phyloP scores from a whole-genome alignment of 1,140 invertebrate species.

The Anastrepha ludens region DNA sequence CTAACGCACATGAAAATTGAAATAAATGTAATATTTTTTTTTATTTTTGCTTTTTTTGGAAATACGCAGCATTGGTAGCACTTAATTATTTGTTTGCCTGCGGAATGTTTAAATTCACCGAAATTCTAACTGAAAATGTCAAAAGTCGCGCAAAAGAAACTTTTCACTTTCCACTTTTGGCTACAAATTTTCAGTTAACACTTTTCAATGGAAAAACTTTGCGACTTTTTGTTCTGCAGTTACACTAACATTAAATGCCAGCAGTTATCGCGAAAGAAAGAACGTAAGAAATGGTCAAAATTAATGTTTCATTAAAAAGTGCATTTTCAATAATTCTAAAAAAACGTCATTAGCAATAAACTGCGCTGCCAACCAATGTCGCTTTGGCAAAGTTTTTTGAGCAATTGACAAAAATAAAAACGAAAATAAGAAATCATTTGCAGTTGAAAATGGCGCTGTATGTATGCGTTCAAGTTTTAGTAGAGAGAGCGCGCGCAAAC shows the following conservation, averaged over 20 bases:
- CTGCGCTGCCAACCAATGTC: slow-evolving; percentile 35
- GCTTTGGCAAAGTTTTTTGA: slow-evolving; percentile 23
- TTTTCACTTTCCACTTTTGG: slow-evolving; percentile 39
- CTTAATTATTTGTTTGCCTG: too few relatives aligned
- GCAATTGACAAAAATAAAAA: slow-evolving; percentile 16
- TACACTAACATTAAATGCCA: not conserved
- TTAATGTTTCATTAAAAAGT: slow-evolving; percentile 52
- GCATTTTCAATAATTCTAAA: slow-evolving; percentile 35
- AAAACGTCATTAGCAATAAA: slow-evolving; percentile 42
- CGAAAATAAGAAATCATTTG: not conserved
- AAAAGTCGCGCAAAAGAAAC: not conserved
- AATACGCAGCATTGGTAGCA: too few relatives aligned
- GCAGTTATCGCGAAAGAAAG: not conserved
- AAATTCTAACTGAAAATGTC: not conserved
- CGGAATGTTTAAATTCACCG: not conserved
- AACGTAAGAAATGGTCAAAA: not conserved
- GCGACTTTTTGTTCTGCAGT: not conserved
- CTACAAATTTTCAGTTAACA: not conserved
- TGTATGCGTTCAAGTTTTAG: not conserved
- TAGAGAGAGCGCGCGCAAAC: not conserved
- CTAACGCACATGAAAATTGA: too few relatives aligned
- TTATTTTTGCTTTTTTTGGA: too few relatives aligned
- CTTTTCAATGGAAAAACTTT: slow-evolving; percentile 47
- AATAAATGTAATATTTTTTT: too few relatives aligned
- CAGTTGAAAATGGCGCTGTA: not conserved